Base-by-base conservation (phyloP, 2,888 invertebrate genomes). In the Eupeodes latifasciatus region DNA sequence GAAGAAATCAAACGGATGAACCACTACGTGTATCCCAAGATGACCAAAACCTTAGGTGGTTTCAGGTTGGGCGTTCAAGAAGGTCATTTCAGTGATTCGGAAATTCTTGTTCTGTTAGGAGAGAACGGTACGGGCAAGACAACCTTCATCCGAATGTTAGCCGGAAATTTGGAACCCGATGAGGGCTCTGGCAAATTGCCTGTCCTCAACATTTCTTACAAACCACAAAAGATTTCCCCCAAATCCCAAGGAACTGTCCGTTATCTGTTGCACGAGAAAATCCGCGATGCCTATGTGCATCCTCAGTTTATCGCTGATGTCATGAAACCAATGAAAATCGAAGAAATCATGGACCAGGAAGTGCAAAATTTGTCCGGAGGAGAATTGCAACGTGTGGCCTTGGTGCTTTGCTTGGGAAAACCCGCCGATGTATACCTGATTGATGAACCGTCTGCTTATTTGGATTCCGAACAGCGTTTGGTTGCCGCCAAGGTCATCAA, bases 71-170 rank as follows among this genome's bases (percentile, higher is more conserved):
- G 94, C 5, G 98, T 99, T 11, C 95, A 96, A 89, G 95, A 96
- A 89, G 99, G 99, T 11, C 98, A 98, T 92, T 99, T 99, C 94
- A 99, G 99, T 14, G 99, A 99, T 94, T 99, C 99, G 0, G 99
- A 99, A 94, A 99, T 99, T 93, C 95, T 99, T 91, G 99, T 99
- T 11, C 95, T 99, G 92, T 95, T 99, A 85, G 97, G 97, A 57
- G 99, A 99, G 94, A 99, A 99, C 93, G 99, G 99, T 89, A 99
- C 99, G 36, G 99, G 99, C 66, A 99, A 99, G 94, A 99, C 99
- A 0, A 99, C 99, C 9, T 99, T 99, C 93, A 99, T 99, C 92
- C 95, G 99, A 91, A 98, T 99, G 98, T 94, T 99, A 92, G 99
- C 99, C 91, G 99, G 99, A 72, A 97, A 98, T 92, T 94, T 99